Percentiles rank a stretch among this genome's conserved stretches.
These are phyloP conservation scores for Agonum fuliginosum DNA, from an alignment of 2,888 invertebrate genomes.

Conservation along the genomic window DNA sequence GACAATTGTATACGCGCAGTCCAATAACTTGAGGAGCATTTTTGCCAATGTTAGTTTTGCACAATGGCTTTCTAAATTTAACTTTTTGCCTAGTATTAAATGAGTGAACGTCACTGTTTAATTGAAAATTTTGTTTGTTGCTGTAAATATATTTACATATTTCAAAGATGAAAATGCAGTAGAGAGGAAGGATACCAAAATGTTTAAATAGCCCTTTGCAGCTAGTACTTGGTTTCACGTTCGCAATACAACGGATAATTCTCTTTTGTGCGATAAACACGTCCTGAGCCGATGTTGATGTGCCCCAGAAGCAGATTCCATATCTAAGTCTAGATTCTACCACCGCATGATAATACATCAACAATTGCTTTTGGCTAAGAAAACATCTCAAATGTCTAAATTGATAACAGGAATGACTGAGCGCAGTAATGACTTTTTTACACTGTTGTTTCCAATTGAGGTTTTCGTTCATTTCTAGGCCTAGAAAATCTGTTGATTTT, in stretches of 20 bases:
- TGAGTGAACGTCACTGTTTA: too few relatives aligned
- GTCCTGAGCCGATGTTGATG: too few relatives aligned
- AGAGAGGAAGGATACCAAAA: background rate
- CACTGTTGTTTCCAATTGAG: background rate
- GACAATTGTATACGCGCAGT: too few relatives aligned
- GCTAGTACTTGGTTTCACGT: background rate
- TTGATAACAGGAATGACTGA: background rate
- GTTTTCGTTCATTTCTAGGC: background rate
- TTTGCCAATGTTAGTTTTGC: too few relatives aligned
- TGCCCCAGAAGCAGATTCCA: too few relatives aligned
- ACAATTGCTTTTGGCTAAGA: background rate
- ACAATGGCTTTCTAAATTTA: too few relatives aligned
- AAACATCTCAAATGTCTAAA: background rate
- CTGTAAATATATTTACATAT: too few relatives aligned
- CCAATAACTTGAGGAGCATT: too few relatives aligned
- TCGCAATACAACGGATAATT: background rate
- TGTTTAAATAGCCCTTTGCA: background rate
- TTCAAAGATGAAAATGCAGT: too few relatives aligned
- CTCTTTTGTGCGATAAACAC: too few relatives aligned
- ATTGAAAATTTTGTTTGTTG: too few relatives aligned
- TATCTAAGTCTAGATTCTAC: background rate
- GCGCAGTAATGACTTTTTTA: background rate
- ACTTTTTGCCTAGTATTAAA: too few relatives aligned
- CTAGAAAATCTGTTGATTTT: background rate
- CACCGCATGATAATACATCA: background rate